These are phyloP conservation scores for Melozone crissalis DNA, from an alignment of 2,113 vertebrate genomes.

Conservation along the genomic window DNA sequence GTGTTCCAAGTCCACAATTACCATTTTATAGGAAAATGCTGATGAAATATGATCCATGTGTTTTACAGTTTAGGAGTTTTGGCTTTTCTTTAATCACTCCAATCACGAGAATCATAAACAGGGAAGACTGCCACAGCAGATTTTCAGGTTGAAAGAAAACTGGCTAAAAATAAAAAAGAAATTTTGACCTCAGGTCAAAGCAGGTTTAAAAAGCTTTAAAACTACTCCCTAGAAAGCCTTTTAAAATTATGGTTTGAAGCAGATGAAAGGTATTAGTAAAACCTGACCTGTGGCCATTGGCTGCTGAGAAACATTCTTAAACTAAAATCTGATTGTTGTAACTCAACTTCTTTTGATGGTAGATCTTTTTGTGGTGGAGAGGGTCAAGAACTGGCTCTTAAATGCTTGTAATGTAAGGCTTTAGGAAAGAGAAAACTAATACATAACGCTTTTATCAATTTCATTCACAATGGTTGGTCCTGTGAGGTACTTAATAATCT, in stretches of 20 bases:
- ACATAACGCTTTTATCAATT: neutral
- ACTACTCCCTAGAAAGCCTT: neutral
- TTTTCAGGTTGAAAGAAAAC: neutral
- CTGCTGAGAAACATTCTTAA: neutral
- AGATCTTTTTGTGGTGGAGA: neutral
- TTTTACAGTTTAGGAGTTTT: neutral
- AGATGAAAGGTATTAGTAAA: slow-evolving; percentile 8
- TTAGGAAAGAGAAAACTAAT: neutral
- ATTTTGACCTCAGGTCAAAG: neutral
- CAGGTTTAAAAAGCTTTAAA: slow-evolving; percentile 18
- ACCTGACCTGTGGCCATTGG: neutral
- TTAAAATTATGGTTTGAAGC: neutral
- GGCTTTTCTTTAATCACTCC: neutral
- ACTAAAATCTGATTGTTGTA: neutral
- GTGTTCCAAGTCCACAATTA: neutral
- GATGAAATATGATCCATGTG: neutral
- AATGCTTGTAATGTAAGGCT: neutral
- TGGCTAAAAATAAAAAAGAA: neutral
- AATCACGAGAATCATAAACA: neutral
- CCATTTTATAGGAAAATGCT: neutral
- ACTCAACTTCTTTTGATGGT: neutral
- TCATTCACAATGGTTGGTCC: neutral
- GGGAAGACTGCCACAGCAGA: neutral
- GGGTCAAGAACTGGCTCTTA: neutral
- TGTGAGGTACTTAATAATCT: neutral